Evolutionary conservation across 2,113 vertebrate species (phyloP).

Genomic region (Balaeniceps rex): DNA sequence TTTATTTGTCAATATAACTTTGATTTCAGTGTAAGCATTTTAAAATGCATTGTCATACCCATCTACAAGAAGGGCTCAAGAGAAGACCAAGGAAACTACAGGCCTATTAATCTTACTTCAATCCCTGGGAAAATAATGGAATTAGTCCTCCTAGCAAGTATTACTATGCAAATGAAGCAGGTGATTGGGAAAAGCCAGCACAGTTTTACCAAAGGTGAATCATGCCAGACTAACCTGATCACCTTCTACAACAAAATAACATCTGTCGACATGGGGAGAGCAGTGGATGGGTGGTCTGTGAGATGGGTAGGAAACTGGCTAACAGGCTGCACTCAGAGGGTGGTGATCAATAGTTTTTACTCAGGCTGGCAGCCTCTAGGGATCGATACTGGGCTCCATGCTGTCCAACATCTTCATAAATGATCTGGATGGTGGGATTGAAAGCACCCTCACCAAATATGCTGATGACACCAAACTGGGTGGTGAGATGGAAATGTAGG

Average conservation of each 20-base stretch:
- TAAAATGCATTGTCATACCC: neutral
- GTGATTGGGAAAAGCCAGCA: neutral
- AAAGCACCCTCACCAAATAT: neutral
- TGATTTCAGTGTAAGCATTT: neutral
- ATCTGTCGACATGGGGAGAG: fast-evolving
- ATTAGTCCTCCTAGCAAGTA: neutral
- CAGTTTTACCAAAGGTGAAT: neutral
- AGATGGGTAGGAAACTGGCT: neutral
- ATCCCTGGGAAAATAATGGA: neutral
- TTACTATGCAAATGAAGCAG: neutral
- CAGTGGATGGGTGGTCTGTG: neutral
- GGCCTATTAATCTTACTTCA: neutral
- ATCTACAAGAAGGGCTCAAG: neutral
- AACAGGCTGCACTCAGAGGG: neutral
- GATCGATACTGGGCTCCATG: neutral
- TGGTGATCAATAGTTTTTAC: neutral
- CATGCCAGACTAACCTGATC: neutral
- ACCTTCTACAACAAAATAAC: neutral
- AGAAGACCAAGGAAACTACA: neutral
- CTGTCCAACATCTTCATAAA: neutral
- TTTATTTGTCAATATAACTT: neutral
- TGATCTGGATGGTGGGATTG: neutral
- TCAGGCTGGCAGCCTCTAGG: neutral
- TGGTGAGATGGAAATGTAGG: neutral
- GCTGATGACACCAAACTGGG: neutral